Evolutionary conservation across 2,113 vertebrate genomes (phyloP), one percentile per base, ranked within the genome.

Genomic region (Lamprotornis superbus): DNA sequence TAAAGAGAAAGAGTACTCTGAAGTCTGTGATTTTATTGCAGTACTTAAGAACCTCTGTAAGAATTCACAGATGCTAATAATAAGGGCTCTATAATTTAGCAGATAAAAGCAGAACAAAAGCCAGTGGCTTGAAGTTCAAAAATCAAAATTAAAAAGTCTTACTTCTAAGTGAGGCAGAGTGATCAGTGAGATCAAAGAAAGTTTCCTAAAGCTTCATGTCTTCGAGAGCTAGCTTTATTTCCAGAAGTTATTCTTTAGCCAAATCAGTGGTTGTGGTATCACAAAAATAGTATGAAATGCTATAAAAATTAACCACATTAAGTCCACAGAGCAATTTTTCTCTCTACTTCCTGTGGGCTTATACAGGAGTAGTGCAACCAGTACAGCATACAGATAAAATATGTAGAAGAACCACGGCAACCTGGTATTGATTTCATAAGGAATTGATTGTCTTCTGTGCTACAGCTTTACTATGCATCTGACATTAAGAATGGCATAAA

Each of bases 91-190:
- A 46, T 50, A 94, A 89, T 87, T 75, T 47, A 80, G 35, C 33
- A 93, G 80, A 92, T 87, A 94, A 92, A 85, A 87, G 67, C 30
- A 81, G 71, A 86, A 82, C 22, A 88, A 88, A 52, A 86, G 17
- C 13, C 57, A 85, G 44, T 25, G 10, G 42, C 33, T 68, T 6
- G 20, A 83, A 80, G 35, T 64, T 61, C 42, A 79, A 90, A 87
- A 91, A 42, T 30, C 30, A 50, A 40, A 89, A n/a, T 68, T 85
- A 44, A 88, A 47, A 69, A 35, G 8, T 56, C 53, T 59, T 53
- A 49, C 9, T 79, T 94, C 35, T 79, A 57, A 85, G 30, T 55
- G 44, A 89, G 27, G 8, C 15, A 79, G 44, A 67, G 8, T 53
- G 49, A 79, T 68, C 18, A 50, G 15, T 53, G 39, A 15, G 80